phyloP scores from a whole-genome alignment of 1,140 invertebrate genomes.

The Akabosia matsudoensis region DNA sequence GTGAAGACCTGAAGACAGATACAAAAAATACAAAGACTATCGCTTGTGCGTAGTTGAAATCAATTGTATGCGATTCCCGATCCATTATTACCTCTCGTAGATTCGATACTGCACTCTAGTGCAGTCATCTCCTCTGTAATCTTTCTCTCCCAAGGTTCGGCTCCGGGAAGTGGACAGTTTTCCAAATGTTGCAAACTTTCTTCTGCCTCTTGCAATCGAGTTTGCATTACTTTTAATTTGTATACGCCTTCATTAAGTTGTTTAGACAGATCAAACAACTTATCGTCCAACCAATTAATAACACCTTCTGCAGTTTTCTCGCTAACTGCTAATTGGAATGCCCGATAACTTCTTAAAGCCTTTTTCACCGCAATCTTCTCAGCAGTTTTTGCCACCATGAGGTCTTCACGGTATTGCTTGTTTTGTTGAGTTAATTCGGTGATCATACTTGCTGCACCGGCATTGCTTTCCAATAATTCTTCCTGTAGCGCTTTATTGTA shows the following conservation, averaged over 20 bases:
- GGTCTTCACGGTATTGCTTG: neutral
- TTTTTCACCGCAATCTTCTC: conserved; percentile 13
- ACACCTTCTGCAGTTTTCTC: neutral
- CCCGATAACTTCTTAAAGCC: conserved; percentile 1
- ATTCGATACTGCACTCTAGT: neutral
- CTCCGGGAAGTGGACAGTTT: neutral
- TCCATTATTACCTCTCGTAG: neutral
- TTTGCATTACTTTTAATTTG: neutral
- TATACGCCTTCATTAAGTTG: neutral
- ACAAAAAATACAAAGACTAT: neutral
- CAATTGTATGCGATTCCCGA: no score
- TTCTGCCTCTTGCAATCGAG: neutral
- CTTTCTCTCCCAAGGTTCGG: neutral
- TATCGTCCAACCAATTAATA: conserved; percentile 5
- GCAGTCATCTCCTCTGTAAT: neutral
- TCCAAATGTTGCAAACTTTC: neutral
- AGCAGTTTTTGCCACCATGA: neutral
- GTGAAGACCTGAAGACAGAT: neutral
- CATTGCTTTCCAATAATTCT: conserved; percentile 9
- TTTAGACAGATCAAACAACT: conserved; percentile 1
- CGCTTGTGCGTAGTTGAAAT: no score
- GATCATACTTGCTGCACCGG: neutral
- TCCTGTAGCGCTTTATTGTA: conserved; percentile 7
- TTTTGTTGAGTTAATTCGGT: neutral
- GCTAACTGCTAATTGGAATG: neutral